Evolutionary conservation across 2,797 vertebrate genomes (phyloP), one percentile per base, ranked within the genome.

Genomic region (Darevskia nairensis): DNA sequence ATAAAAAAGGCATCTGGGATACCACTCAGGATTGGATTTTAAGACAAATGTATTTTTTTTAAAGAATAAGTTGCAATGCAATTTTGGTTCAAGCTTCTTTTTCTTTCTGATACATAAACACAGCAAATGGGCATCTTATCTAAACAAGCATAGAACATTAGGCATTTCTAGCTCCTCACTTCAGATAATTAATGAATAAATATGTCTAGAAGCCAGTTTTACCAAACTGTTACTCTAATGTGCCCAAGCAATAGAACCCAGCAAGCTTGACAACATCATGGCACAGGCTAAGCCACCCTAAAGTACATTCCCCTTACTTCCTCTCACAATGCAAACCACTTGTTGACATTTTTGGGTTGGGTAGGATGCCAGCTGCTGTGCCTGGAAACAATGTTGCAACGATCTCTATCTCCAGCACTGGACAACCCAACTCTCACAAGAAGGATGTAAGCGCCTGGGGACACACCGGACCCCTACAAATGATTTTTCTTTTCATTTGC

Each of bases 71-170:
- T 10, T 82, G 68, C 55, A 87, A 72, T 89, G 80, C 6, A 23
- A 77, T 88, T 93, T 93, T 93, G 94, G 92, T 92, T 94, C 59
- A 92, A 93, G 90, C 86, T 92, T 87, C 23, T 75, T 91, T 92
- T 32, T 41, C 92, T 80, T 61, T 61, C 19, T 46, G 44, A 68
- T 44, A 39, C 6, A 76, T 68, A 68, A 39, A 77, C 19, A 75
- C 8, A 83, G 35, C 35, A 41, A 39, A 21, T 10, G 8, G 61
- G 15, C 41, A 27, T 61, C 55, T 27, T 17, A 66, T 1, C 15
- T 41, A 35, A 9, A 25, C 39, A 66, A 35, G 69, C 71, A 75
- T 8, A 46, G n/a, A 25, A 55, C 23, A 9, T 39, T 3, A 39
- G 44, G 55, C 23, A 55, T 59, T 21, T 80, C 32, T 10, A 68